These are phyloP conservation scores for Melieria crassipennis DNA, from an alignment of 2,888 invertebrate species.

Conservation along the genomic window DNA sequence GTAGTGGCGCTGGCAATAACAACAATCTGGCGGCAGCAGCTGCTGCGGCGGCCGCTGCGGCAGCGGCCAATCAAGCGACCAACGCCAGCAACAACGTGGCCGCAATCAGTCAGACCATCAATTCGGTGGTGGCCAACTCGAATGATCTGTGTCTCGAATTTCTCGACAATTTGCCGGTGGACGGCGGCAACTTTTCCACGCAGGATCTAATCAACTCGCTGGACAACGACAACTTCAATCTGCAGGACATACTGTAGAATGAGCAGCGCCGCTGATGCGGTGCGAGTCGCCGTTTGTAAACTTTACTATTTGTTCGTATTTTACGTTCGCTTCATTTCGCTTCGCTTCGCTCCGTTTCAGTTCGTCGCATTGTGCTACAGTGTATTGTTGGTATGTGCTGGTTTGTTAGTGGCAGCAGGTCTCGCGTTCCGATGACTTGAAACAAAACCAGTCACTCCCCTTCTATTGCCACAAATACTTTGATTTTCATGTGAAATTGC, in stretches of 20 bases:
- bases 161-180: conserved; percentile 83
- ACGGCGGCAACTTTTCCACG: conserved; percentile 80
- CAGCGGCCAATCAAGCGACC: conserved; percentile 39
- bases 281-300: neutral
- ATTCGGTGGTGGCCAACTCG: conserved; percentile 64
- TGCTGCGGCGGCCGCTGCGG: conserved; percentile 40
- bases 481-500: neutral
- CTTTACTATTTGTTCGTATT: neutral
- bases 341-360: neutral
- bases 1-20: conserved; percentile 31
- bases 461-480: neutral
- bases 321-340: neutral
- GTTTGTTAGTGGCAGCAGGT: too few relatives aligned
- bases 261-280: neutral
- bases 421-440: too few relatives aligned
- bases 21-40: conserved; percentile 41
- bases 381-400: neutral
- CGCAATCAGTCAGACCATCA: conserved; percentile 64
- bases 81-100: conserved; percentile 48
- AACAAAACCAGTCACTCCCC: neutral
- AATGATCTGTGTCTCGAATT: conserved; percentile 85
- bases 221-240: conserved; percentile 78
- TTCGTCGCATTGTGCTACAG: neutral
- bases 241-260: conserved; percentile 71
- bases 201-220: conserved; percentile 86